Evolutionary conservation across 1,140 invertebrate species (phyloP), one percentile per base, ranked within the genome.

Genomic region (Amyelois transitella): DNA sequence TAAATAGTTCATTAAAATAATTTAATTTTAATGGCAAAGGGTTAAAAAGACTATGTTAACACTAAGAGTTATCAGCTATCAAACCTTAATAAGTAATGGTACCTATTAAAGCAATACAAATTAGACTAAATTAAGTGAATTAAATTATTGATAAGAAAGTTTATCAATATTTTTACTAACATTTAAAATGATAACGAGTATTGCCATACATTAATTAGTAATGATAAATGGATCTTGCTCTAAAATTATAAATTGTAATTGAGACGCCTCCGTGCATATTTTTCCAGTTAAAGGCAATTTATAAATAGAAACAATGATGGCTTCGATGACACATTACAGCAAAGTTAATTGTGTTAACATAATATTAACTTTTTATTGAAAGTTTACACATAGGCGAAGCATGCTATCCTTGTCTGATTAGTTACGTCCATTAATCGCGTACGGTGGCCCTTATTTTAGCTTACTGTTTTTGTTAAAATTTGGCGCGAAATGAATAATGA

Each of bases 221-320:
- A 70, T 77, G 77, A 82, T 77, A 67, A 73, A 78, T 75, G 67
- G 69, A 57, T 58, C 51, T 21, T 57, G 55, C 66, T 70, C 53
- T 58, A 19, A 66, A 70, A 73, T 77, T 76, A 73, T 72, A 70
- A 68, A 79, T 77, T 66, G 58, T 74, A 70, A 76, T 72, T 51
- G 52, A 45, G 58, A 51, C 56, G 62, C 45, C 50, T 43, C 62
- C 56, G 57, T 69, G 64, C 66, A 72, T 74, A 74, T 70, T 67
- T 60, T 61, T 62, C 38, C 54, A 66, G 61, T 75, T 72, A 70
- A 66, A 69, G 65, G 67, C 67, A 72, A 74, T 80, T 73, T 71
- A 61, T 79, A 70, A 72, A 14, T 14, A 24, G 22, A 24, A 38
- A 38, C 32, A 38, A 38, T 38, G n/a, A 38, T 14, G 32, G 17